Base-by-base conservation (phyloP, 2,113 vertebrate genomes). In the Kryptolebias marmoratus region DNA sequence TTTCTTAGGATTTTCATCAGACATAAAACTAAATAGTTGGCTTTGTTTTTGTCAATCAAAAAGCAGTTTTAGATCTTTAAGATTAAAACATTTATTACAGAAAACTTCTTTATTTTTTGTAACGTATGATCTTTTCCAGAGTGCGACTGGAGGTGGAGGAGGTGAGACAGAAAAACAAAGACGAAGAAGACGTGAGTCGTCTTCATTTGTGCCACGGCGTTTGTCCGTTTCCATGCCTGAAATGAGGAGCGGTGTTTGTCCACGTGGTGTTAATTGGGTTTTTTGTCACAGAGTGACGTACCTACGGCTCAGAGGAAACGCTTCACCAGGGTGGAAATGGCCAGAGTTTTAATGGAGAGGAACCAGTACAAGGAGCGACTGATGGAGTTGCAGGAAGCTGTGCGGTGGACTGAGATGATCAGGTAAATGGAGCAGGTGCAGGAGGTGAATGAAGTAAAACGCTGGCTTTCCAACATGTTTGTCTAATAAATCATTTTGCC, bases 361-460 rank as follows among this genome's bases (percentile, higher is more conserved):
- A 99, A 99, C 84, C 98, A 99, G 67, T 99, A 98, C 90, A 99
- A 99, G 71, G 98, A 99, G 86, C 92, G 98, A 55, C 88, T 99
- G 68, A 99, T 99, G 98, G 98, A 99, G 91, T 94, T 99, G 4
- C 98, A 99, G 91, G 98, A 99, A 77, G 97, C 98, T 0, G 97
- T 99, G 83, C 85, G 97, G 91, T 99, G 98, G 98, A 99, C 97
- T 0, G 98, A 99, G 88, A 99, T 99, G 98, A 98, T 99, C 91
- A 94, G 98, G 98, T 79, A 11, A 77, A 31, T 2, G 55, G 59
- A 42, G 3, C 12, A 39, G 55, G 10, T 49, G 53, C 16, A 47
- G 30, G 48, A 13, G 61, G 50, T 1, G 11, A n/a, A 45, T 30
- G 6, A 14, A 13, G 18, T 11, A 27, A 42, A 42, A 5, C 1